Conservation (phyloP, 1,140 invertebrate species). For the Laupala kohalensis region DNA sequence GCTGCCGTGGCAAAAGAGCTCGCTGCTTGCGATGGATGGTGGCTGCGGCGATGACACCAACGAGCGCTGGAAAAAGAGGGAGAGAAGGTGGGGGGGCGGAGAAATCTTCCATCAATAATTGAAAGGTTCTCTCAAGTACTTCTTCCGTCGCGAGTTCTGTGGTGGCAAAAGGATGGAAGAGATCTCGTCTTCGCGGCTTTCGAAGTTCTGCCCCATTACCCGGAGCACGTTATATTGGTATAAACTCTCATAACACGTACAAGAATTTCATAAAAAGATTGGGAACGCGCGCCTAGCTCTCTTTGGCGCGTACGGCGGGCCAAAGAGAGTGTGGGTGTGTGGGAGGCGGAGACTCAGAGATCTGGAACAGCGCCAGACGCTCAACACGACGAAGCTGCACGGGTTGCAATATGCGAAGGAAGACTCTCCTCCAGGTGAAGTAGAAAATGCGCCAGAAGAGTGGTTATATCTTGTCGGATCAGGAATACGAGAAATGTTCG, state of each 20-base stretch:
- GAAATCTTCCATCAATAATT: neutral
- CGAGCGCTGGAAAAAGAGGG: neutral
- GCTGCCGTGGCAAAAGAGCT: neutral
- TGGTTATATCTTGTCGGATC: too few relatives aligned
- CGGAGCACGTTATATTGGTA: constrained; percentile 2
- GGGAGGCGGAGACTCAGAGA: too few relatives aligned
- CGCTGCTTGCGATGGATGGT: neutral
- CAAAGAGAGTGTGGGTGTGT: too few relatives aligned
- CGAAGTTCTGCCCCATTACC: neutral
- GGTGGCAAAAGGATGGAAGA: neutral
- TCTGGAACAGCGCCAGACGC: too few relatives aligned
- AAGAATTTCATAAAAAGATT: constrained; percentile 10
- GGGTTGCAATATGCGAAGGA: too few relatives aligned
- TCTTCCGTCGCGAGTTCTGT: neutral
- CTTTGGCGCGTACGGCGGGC: too few relatives aligned
- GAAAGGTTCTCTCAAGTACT: neutral
- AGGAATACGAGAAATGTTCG: too few relatives aligned
- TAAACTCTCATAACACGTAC: constrained; percentile 8
- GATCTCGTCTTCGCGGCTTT: neutral
- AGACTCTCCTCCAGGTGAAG: too few relatives aligned
- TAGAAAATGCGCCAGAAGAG: too few relatives aligned
- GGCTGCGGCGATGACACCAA: neutral
- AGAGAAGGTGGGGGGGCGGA: neutral
- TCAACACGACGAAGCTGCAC: too few relatives aligned
- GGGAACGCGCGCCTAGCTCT: neutral